Percentiles rank a stretch among this genome's conserved stretches.
Conservation (phyloP, 2,113 vertebrate species). For the Ceyx margarethae region DNA sequence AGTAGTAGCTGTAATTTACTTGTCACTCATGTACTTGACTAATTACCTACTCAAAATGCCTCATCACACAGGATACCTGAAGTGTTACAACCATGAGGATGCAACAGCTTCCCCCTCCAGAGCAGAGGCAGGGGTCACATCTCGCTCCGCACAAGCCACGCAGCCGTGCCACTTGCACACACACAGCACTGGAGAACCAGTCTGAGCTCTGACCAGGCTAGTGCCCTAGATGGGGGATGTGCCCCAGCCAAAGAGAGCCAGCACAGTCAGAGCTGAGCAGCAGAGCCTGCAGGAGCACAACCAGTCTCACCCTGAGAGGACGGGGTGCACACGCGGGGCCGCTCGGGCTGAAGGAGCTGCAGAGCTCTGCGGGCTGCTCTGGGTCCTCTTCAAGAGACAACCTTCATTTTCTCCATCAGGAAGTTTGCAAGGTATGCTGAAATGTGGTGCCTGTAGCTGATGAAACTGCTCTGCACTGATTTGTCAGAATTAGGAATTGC, state of each 20-base stretch:
- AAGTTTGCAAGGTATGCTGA: not conserved
- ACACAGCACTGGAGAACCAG: not conserved
- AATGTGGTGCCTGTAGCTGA: not conserved
- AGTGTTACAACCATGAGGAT: not conserved
- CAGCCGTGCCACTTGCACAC: not conserved
- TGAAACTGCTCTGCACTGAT: not conserved
- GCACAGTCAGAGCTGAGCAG: not conserved
- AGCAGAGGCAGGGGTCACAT: not conserved
- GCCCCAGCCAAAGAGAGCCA: not conserved
- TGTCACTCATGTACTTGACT: conserved; percentile 31
- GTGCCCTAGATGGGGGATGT: not conserved
- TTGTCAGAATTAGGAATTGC: not conserved
- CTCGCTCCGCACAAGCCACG: not conserved
- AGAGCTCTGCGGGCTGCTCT: not conserved
- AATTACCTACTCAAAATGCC: conserved; percentile 21
- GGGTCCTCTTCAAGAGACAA: not conserved
- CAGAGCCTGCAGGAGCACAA: not conserved
- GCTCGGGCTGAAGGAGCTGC: too few relatives aligned
- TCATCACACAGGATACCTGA: not conserved
- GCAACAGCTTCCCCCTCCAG: not conserved
- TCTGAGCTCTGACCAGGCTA: not conserved
- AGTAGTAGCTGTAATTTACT: not conserved
- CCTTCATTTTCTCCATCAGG: not conserved
- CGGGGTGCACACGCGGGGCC: too few relatives aligned
- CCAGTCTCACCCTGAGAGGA: not conserved